Base-by-base conservation (phyloP, 2,113 vertebrate genomes). In the Misgurnus mizolepis region DNA sequence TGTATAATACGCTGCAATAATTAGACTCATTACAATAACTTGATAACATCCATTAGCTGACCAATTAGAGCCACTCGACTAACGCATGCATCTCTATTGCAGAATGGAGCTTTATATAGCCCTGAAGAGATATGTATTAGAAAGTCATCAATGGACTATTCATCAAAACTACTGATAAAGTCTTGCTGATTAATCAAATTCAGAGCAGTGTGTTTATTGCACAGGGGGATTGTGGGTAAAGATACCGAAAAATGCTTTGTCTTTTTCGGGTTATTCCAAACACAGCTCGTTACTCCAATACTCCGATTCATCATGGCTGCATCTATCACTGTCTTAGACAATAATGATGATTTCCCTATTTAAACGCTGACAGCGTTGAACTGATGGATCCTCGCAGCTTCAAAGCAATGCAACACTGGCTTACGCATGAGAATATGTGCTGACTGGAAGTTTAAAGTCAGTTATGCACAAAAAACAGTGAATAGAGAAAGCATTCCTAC, bases 241-340 rank as follows among this genome's bases (percentile, higher is more conserved):
- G 71, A 22, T 53, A 50, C 22, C 12, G 60, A 77, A 76, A 76
- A 77, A 77, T 77, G 47, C 75, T 77, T 47, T 55, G 75, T 77
- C 75, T 66, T 64, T 64, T 22, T 64, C 5, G 27, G 71, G 41
- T 60, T 14, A 49, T 76, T 55, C 17, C 34, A n/a, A 77, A 77
- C 39, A 39, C 62, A 66, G 62, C 75, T 41, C 50, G 55, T 77
- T 77, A 66, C 75, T 55, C 15, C 45, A 77, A 77, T 65, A 49
- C 73, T 45, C 43, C 27, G 45, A 64, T 66, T 77, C 75, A 77
- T 66, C 62, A 67, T 55, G 47, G 61, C 62, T 64, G 75, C 62
- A 77, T 66, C 75, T 62, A 77, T 77, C 75, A 66, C 45, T 50
- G 75, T 66, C 75, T 65, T 9, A 77, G 75, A 77, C 75, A 77